Conservation (phyloP, 2,797 vertebrate genomes). For the Lepidocolaptes lacrymiger region DNA sequence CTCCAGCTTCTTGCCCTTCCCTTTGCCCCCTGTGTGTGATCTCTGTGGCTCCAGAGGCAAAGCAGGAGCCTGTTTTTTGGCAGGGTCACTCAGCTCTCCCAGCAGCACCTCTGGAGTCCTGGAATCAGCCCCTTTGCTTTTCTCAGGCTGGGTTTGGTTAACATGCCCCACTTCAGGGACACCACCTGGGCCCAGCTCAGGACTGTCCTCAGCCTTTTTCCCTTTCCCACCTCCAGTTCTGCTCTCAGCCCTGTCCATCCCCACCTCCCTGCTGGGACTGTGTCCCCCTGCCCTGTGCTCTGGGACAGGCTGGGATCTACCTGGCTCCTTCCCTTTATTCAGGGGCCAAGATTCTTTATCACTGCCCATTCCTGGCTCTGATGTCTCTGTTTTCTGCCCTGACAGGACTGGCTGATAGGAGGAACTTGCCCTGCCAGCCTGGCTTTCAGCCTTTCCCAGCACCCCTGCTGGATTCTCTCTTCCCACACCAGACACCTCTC, state of each 20-base stretch:
- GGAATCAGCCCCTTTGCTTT: not conserved
- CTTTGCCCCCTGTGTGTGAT: not conserved
- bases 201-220: constrained; percentile 11
- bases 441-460: not conserved
- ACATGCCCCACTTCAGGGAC: not conserved
- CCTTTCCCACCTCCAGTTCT: constrained; percentile 29
- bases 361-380: not conserved
- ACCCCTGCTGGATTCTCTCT: not conserved
- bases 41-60: not conserved
- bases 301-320: not conserved
- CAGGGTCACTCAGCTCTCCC: not conserved
- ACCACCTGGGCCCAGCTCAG: not conserved
- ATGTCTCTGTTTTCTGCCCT: not conserved
- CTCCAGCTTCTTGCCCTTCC: not conserved
- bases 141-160: not conserved
- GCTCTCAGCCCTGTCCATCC: not conserved
- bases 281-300: not conserved
- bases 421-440: not conserved
- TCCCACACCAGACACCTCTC: not conserved
- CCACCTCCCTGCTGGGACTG: not conserved
- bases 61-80: not conserved
- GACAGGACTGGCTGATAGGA: not conserved
- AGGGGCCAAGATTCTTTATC: not conserved
- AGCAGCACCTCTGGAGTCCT: not conserved
- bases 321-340: not conserved